Evolutionary conservation across 2,797 vertebrate genomes (phyloP), one percentile per base, ranked within the genome.

Genomic region (Poeciliopsis turneri): DNA sequence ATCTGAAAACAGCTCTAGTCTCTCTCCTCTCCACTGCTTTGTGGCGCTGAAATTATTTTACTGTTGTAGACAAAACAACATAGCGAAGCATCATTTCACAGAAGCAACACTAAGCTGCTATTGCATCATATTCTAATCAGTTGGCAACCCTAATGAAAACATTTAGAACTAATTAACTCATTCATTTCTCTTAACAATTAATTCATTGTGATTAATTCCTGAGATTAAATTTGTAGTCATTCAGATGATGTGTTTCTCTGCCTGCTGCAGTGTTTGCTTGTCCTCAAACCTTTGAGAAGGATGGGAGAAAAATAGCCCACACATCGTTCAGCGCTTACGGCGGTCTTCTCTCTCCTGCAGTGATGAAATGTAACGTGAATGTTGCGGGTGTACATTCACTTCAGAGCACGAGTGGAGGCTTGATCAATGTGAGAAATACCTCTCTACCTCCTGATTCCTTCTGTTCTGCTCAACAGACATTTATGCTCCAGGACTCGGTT

Each of bases 351-450:
- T 82, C 77, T 82, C 39, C 9, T 64, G 13, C 78, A 77, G 72
- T 79, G 59, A 74, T 82, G 53, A 72, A 81, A 83, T 49, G 68
- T 49, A 30, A 75, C 68, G 43, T 57, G 74, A 61, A 82, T 49
- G 46, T 1, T 7, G 18, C 15, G 46, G 33, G 70, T 45, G 71
- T 74, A 46, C 33, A 78, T 81, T 81, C 23, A 77, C 78, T 53
- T 10, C 10, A 28, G 45, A 77, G 49, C 70, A 15, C 51, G 13
- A 71, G 28, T 43, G 73, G 55, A 12, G 33, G 74, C 16, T 73
- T 73, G 30, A 85, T 71, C 68, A 33, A 36, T 46, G 53, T 41
- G 64, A 41, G 23, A 75, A 80, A 75, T 36, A 69, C 25, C 30
- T 30, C 7, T 15, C n/a, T 55, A 20, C 16, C 20, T 5, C 25